Conservation (phyloP, 2,888 invertebrate genomes). For the Aphodius granarius region DNA sequence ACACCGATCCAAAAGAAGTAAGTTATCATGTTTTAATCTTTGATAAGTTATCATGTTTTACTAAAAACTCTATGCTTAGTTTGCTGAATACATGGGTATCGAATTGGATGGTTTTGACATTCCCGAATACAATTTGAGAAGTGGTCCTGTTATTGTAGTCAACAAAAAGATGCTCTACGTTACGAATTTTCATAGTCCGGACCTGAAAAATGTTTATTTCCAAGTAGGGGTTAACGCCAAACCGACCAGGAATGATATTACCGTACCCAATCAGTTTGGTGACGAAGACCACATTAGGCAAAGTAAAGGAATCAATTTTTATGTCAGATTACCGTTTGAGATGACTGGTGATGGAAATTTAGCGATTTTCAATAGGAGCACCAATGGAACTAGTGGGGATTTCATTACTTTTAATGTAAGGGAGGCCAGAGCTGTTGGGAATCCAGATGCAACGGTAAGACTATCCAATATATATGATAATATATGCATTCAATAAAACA, state of each 20-base stretch:
- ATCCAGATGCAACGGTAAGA: not conserved
- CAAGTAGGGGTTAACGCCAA: not conserved
- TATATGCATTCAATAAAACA: too few relatives aligned
- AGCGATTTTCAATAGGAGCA: not conserved
- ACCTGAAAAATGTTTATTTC: not conserved
- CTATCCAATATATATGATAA: not conserved
- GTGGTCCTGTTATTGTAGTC: not conserved
- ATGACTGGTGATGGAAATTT: not conserved
- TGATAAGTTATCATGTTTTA: not conserved
- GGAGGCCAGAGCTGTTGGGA: not conserved
- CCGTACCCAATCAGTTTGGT: not conserved
- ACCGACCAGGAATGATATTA: not conserved
- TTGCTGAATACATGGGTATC: conserved; percentile 1
- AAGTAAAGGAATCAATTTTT: not conserved
- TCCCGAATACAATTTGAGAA: not conserved
- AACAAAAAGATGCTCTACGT: not conserved
- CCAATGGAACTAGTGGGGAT: not conserved
- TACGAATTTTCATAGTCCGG: not conserved
- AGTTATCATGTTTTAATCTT: not conserved
- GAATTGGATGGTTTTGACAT: conserved; percentile 1
- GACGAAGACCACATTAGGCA: not conserved
- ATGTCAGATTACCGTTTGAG: not conserved
- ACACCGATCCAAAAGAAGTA: conserved; percentile 9
- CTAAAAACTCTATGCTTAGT: not conserved
- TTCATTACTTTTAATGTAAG: not conserved